Evolutionary conservation across 1,140 invertebrate species (phyloP).

Genomic region (Cyphomyrmex costatus): DNA sequence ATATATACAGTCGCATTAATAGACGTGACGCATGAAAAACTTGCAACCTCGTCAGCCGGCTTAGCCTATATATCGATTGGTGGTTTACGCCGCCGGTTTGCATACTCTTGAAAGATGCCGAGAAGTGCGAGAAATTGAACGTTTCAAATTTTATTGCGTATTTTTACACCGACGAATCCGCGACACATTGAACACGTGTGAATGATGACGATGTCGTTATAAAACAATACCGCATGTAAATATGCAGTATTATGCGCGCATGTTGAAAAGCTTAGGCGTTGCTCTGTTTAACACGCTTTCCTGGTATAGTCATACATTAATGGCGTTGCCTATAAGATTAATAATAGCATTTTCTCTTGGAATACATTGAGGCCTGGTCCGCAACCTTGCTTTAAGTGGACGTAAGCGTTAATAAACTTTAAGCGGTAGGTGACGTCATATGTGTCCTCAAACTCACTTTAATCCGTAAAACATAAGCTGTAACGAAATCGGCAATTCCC

Average conservation of each 20-base stretch:
- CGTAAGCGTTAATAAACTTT: no score
- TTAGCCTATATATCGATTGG: slow-evolving; percentile 69
- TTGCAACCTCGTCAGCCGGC: slow-evolving; percentile 68
- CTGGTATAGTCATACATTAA: not conserved
- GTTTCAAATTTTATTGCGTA: slow-evolving; percentile 58
- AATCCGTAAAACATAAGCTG: no score
- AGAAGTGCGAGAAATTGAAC: slow-evolving; percentile 45
- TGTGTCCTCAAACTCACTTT: no score
- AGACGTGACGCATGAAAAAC: slow-evolving; percentile 70
- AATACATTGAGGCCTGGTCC: no score
- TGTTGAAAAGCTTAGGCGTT: slow-evolving; percentile 15
- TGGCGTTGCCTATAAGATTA: not conserved
- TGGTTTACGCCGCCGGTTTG: slow-evolving; percentile 54
- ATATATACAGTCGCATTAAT: slow-evolving; percentile 43
- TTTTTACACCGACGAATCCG: not conserved
- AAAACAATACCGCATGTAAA: slow-evolving; percentile 16
- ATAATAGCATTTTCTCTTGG: no score
- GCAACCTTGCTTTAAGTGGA: no score
- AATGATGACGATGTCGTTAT: slow-evolving; percentile 2
- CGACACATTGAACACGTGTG: no score
- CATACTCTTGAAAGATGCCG: slow-evolving; percentile 52
- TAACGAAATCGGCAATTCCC: no score
- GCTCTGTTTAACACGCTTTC: slow-evolving; percentile 30
- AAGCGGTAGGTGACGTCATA: no score
- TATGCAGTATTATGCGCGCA: not conserved